Evolutionary conservation across 2,888 invertebrate species (phyloP).

Genomic region (Eupithecia abbreviata): DNA sequence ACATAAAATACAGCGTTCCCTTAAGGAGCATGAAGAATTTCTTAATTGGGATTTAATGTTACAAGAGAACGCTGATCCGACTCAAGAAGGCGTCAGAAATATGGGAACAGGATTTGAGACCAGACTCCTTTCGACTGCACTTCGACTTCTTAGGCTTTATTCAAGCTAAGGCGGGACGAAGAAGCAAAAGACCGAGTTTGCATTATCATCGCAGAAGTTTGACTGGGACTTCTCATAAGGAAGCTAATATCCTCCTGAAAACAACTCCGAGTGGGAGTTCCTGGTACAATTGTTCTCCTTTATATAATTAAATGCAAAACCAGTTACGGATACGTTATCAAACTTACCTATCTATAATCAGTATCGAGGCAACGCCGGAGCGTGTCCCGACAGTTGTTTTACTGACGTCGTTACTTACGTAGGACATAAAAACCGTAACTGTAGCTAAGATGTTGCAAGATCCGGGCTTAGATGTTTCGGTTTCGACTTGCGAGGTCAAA

Average conservation of each 20-base stretch:
- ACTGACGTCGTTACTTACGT: conserved; percentile 13
- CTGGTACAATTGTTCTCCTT: not conserved
- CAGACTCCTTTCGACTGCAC: not conserved
- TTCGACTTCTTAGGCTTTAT: not conserved
- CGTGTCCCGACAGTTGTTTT: conserved; percentile 3
- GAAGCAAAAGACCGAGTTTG: conserved; percentile 4
- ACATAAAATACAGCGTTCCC: conserved; percentile 38
- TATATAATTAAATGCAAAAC: not conserved
- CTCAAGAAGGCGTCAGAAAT: conserved; percentile 12
- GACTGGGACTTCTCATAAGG: not conserved
- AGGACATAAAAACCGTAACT: conserved; percentile 30
- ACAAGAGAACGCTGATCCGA: conserved; percentile 18
- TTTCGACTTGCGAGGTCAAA: conserved; percentile 20
- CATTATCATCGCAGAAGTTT: conserved; percentile 5
- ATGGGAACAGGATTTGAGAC: not conserved
- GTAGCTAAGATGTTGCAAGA: conserved; percentile 28
- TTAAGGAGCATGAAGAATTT: conserved; percentile 39
- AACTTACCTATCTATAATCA: not conserved
- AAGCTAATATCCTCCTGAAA: not conserved
- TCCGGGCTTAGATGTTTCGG: conserved; percentile 34
- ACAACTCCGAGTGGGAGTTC: not conserved
- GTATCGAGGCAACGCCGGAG: not conserved
- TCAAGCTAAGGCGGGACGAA: conserved; percentile 5
- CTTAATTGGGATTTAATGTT: conserved; percentile 31
- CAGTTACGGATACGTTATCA: not conserved